Conservation (phyloP, 1,140 invertebrate species). For the Drosophila equinoxialis region DNA sequence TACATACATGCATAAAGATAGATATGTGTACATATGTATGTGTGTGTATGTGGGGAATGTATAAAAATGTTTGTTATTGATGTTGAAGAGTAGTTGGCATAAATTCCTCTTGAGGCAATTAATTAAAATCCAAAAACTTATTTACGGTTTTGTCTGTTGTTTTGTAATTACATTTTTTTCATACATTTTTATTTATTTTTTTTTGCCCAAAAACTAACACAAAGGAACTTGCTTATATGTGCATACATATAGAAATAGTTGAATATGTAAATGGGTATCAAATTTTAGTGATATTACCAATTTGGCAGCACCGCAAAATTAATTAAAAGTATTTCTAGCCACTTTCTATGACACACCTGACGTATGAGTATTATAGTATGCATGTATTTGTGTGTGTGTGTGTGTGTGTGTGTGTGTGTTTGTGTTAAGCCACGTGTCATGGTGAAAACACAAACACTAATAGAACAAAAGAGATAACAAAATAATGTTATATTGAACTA, state of each 20-base stretch:
- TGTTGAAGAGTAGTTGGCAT: background rate
- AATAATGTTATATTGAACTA: background rate
- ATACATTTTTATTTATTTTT: too few relatives aligned
- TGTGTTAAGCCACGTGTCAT: slow-evolving; percentile 7
- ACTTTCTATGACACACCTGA: slow-evolving; percentile 51
- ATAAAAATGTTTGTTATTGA: background rate
- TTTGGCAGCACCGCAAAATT: slow-evolving; percentile 8
- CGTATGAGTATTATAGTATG: slow-evolving; percentile 52
- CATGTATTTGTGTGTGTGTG: slow-evolving; percentile 24
- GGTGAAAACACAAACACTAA: slow-evolving; percentile 16
- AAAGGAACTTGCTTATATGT: background rate
- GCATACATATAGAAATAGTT: background rate
- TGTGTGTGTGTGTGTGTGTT: background rate
- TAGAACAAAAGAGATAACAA: background rate
- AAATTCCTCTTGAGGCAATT: slow-evolving; percentile 4
- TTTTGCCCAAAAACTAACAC: background rate
- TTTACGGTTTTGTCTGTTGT: slow-evolving; percentile 5
- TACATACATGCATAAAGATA: background rate
- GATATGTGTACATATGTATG: background rate
- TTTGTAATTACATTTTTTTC: slow-evolving; percentile 1
- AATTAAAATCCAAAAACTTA: slow-evolving; percentile 12
- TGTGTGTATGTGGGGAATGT: background rate
- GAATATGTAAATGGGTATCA: slow-evolving; percentile 5
- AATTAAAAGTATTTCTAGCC: slow-evolving; percentile 9
- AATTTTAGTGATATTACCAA: slow-evolving; percentile 10